Base-by-base conservation (phyloP, 2,888 invertebrate genomes). In the Cerastis leucographa region DNA sequence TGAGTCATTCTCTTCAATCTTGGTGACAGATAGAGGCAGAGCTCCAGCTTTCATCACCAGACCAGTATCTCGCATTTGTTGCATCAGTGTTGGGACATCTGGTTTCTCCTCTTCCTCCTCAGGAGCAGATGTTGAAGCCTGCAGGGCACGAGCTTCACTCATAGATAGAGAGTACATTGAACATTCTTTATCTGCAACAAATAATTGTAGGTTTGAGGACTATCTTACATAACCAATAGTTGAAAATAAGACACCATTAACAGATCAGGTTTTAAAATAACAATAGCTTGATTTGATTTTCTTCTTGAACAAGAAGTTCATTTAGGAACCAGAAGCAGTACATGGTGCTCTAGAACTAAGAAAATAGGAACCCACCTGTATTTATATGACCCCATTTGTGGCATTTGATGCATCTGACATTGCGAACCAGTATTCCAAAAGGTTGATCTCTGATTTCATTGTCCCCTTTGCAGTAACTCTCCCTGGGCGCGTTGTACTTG, bases 371-470 rank as follows among this genome's bases (percentile, higher is more conserved):
- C 44, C 7, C 89, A 97, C 98, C 98, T 95, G 98, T 99, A 94
- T 99, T 99, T 73, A 99, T 98, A 92, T 99, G 99, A 14, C 99
- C 99, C 99, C 99, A 99, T 93, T 99, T 99, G 93, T 99, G 99
- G 92, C 99, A 99, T 94, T 99, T 99, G 78, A 99, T 99, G 91
- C 99, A 99, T 51, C 99, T 97, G 0, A 99, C 99, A 97, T 99
- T 99, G 74, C 99, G 97, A 5, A 99, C 99, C 95, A 99, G 98
- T 90, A 99, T 99, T 56, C 99, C 99, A 97, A 99, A 99, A 0
- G 99, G 99, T 94, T 99, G 99, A 96, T 99, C 99, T 78, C 99
- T 97, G 90, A 99, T 99, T 94, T 99, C 99, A 84, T 99, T 99
- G 93, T 99, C 99, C 29, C 99, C 99, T 94, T 99, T 99, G 90